Conservation (phyloP, 2,888 invertebrate genomes). For the Cerastis rubricosa region DNA sequence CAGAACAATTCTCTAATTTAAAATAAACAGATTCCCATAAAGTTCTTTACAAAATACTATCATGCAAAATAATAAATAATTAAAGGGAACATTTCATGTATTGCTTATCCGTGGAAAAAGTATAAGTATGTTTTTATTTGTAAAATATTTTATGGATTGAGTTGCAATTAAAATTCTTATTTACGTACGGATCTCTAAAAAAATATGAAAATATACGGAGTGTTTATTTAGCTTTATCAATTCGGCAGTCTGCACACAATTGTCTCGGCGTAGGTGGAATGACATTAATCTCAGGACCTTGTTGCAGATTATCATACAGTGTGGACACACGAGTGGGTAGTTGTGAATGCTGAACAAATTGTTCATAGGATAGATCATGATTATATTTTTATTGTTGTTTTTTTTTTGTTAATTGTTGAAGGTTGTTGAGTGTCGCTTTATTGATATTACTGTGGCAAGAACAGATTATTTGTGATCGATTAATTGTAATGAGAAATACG, state of each 20-base stretch:
- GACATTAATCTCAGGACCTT: constrained; percentile 74
- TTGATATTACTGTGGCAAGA: not conserved
- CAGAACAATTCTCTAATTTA: not conserved
- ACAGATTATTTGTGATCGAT: not conserved
- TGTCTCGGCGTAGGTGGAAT: constrained; percentile 63
- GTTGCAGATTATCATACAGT: constrained; percentile 70
- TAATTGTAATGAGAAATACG: not conserved
- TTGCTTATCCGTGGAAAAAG: not conserved
- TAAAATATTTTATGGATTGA: not conserved
- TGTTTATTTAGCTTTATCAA: constrained; percentile 67
- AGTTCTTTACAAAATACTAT: not conserved
- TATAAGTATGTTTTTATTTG: too few species aligned
- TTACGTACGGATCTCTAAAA: constrained; percentile 27
- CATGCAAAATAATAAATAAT: not conserved
- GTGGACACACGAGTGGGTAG: constrained; percentile 56
- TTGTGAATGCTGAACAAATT: constrained; percentile 33
- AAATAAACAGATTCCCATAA: not conserved
- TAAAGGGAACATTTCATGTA: not conserved
- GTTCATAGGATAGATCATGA: constrained; percentile 9
- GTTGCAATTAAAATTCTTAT: not conserved
- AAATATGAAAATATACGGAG: constrained; percentile 43
- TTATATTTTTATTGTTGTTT: not conserved
- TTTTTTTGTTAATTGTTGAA: not conserved
- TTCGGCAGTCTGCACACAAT: constrained; percentile 66
- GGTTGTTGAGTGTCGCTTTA: not conserved